These are phyloP conservation scores for Abramis brama DNA, from an alignment of 2,113 vertebrate genomes.

Conservation along the genomic window DNA sequence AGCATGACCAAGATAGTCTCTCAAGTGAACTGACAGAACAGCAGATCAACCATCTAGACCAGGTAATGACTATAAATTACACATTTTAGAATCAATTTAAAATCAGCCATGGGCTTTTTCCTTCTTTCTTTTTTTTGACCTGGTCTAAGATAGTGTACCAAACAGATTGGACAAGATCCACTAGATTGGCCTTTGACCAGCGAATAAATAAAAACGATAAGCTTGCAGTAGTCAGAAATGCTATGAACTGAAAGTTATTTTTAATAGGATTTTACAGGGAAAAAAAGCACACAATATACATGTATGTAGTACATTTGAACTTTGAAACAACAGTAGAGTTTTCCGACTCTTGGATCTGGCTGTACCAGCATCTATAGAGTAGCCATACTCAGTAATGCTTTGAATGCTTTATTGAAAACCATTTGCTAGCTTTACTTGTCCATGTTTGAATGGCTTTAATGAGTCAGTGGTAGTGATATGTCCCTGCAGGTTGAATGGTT, in stretches of 20 bases:
- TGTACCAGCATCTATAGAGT: not conserved
- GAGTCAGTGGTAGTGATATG: constrained; percentile 24
- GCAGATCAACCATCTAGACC: not conserved
- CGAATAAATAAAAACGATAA: not conserved
- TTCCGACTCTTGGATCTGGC: constrained; percentile 23
- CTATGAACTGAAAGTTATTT: not conserved
- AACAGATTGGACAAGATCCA: not conserved
- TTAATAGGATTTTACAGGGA: not conserved
- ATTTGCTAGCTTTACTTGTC: constrained; percentile 42
- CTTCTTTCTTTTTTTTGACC: not conserved
- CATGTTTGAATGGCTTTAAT: constrained; percentile 54
- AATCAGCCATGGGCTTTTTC: not conserved
- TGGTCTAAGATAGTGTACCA: not conserved
- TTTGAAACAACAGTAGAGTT: constrained; percentile 27
- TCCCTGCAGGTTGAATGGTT: constrained; percentile 26
- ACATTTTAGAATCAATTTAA: not conserved
- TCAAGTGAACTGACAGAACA: not conserved
- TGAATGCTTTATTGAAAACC: constrained; percentile 53
- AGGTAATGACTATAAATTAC: not conserved
- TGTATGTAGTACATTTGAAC: not conserved
- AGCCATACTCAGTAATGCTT: not conserved
- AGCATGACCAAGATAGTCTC: not conserved
- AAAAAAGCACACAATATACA: not conserved
- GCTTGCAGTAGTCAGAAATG: not conserved
- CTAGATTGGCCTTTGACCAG: not conserved